Percentiles rank a stretch among this genome's conserved stretches.
phyloP scores from a whole-genome alignment of 2,797 vertebrate species.

The Phrynocephalus vlangalii region DNA sequence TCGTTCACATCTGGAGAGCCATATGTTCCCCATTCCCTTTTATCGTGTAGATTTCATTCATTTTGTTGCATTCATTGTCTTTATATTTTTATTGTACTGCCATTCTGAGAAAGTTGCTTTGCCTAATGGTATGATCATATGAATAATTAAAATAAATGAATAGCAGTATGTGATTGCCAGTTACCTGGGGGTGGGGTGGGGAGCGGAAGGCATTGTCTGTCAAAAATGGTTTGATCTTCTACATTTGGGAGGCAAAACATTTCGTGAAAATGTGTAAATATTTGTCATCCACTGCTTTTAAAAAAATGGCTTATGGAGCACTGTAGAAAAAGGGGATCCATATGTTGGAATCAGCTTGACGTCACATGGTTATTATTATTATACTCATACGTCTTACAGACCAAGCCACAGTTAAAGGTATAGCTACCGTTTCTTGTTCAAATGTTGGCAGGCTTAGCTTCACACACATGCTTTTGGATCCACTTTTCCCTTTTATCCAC shows the following conservation, averaged over 20 bases:
- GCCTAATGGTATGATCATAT: not conserved
- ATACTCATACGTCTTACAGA: not conserved
- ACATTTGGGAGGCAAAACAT: not conserved
- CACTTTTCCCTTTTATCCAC: not conserved
- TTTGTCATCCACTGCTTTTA: not conserved
- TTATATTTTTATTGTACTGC: conserved; percentile 8
- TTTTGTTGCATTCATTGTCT: not conserved
- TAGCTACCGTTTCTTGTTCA: not conserved
- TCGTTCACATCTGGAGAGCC: too few relatives aligned
- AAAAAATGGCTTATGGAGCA: not conserved
- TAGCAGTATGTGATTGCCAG: not conserved
- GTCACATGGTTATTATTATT: too few relatives aligned
- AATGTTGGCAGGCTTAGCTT: not conserved
- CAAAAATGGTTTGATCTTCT: not conserved
- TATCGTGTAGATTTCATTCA: not conserved
- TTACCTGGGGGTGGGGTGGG: too few relatives aligned
- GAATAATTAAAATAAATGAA: not conserved
- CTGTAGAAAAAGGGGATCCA: too few relatives aligned
- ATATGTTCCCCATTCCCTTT: not conserved
- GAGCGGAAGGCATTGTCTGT: not conserved
- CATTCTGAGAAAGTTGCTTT: not conserved
- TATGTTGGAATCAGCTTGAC: too few relatives aligned
- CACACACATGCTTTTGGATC: not conserved
- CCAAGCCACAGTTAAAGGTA: not conserved
- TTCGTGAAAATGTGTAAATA: not conserved